Percentiles rank a stretch among this genome's conserved stretches.
phyloP scores from a whole-genome alignment of 2,113 vertebrate genomes.

The Campylorhamphus procurvoides region DNA sequence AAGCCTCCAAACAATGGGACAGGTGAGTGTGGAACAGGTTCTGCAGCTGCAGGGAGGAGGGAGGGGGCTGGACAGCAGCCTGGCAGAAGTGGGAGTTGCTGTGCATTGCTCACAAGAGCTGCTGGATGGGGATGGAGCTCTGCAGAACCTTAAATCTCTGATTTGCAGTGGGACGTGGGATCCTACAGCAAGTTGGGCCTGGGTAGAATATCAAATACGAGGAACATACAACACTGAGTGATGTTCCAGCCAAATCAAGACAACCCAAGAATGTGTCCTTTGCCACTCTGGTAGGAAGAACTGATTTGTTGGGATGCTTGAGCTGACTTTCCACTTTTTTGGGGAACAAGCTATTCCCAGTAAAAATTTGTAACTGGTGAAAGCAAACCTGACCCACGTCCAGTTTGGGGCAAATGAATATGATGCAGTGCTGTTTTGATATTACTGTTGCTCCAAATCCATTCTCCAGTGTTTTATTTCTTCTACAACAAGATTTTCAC shows the following conservation, averaged over 20 bases:
- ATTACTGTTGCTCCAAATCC: neutral
- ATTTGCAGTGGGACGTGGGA: neutral
- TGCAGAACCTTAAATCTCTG: neutral
- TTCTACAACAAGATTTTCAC: neutral
- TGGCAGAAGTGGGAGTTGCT: neutral
- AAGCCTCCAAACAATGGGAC: constrained; percentile 72
- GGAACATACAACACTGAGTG: fast-evolving
- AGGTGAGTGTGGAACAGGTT: constrained; percentile 66
- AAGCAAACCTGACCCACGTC: neutral
- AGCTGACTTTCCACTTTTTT: neutral
- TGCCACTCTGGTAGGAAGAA: neutral
- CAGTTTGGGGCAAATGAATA: neutral
- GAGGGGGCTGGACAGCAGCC: neutral
- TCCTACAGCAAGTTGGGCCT: neutral
- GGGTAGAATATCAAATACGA: neutral
- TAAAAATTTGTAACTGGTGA: neutral
- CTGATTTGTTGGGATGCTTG: neutral
- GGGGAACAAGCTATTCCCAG: neutral
- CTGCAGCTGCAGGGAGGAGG: neutral
- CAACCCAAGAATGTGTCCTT: neutral
- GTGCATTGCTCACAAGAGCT: fast-evolving
- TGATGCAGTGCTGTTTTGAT: neutral
- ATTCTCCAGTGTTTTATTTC: neutral
- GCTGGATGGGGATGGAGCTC: neutral
- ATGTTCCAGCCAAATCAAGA: neutral